Evolutionary conservation across 2,113 vertebrate genomes (phyloP).

Genomic region (Felis chaus): DNA sequence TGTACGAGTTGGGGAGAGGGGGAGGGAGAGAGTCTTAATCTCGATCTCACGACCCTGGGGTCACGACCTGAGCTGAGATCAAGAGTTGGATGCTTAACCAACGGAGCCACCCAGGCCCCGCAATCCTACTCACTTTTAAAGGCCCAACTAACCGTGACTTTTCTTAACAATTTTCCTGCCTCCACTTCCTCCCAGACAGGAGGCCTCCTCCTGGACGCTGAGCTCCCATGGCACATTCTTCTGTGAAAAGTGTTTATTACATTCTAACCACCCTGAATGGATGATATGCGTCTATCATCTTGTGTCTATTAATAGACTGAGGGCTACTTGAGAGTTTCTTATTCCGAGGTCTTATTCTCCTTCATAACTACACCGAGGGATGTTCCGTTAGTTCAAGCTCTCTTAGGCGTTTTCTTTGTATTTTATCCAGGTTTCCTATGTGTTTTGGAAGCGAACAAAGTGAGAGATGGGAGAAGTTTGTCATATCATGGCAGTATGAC

Average conservation of each 20-base stretch:
- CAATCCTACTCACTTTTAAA: conserved; percentile 14
- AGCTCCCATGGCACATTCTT: background rate
- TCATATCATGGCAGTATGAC: background rate
- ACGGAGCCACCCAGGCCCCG: too few relatives aligned
- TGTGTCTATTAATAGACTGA: background rate
- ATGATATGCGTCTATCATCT: background rate
- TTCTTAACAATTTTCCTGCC: background rate
- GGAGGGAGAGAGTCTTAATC: too few relatives aligned
- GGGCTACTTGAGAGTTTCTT: background rate
- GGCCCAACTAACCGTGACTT: background rate
- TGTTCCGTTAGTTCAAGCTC: background rate
- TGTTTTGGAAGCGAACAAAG: background rate
- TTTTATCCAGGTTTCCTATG: background rate
- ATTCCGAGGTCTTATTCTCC: background rate
- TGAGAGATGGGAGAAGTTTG: background rate
- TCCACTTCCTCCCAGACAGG: background rate
- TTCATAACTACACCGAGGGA: background rate
- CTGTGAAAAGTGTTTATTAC: background rate
- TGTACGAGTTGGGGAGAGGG: too few relatives aligned
- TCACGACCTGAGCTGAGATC: too few relatives aligned
- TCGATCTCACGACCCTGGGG: too few relatives aligned
- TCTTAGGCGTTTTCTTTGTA: background rate
- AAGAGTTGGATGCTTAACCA: too few relatives aligned
- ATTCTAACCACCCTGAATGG: background rate
- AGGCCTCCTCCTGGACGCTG: background rate